Conservation (phyloP, 2,888 invertebrate species). For the Heterodera filipjevi region DNA sequence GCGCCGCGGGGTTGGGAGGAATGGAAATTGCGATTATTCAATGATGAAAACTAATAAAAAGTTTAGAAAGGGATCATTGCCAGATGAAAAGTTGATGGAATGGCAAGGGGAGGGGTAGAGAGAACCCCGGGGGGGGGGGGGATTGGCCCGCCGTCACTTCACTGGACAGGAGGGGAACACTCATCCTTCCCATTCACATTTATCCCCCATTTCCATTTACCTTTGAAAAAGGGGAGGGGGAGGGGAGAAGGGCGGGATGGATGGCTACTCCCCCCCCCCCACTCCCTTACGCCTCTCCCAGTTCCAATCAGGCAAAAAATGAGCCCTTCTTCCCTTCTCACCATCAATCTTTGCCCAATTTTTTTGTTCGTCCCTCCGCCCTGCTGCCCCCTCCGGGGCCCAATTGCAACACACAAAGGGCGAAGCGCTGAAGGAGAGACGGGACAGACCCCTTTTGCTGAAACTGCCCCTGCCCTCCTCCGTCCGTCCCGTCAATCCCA, state of each 20-base stretch:
- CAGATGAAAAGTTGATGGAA: background rate
- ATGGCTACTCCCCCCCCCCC: no score
- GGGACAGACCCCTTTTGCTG: background rate
- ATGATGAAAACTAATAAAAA: background rate
- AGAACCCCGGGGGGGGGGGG: background rate
- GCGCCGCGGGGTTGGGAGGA: no score
- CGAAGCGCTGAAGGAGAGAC: background rate
- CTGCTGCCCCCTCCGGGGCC: background rate
- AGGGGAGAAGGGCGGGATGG: background rate
- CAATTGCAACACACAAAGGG: conserved; percentile 10
- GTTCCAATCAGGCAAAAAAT: background rate
- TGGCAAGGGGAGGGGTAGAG: no score
- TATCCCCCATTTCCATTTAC: background rate
- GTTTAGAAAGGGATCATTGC: background rate
- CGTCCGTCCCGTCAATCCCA: background rate
- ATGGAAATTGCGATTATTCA: background rate
- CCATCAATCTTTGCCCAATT: conserved; percentile 8
- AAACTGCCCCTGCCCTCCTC: background rate
- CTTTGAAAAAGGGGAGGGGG: background rate
- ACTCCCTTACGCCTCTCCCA: background rate
- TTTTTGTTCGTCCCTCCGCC: background rate
- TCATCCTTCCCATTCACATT: no score
- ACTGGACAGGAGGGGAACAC: background rate
- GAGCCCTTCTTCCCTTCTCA: conserved; percentile 5
- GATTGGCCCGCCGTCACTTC: background rate